Evolutionary conservation across 1,140 invertebrate genomes (phyloP).

Genomic region (Trichonephila clavipes): DNA sequence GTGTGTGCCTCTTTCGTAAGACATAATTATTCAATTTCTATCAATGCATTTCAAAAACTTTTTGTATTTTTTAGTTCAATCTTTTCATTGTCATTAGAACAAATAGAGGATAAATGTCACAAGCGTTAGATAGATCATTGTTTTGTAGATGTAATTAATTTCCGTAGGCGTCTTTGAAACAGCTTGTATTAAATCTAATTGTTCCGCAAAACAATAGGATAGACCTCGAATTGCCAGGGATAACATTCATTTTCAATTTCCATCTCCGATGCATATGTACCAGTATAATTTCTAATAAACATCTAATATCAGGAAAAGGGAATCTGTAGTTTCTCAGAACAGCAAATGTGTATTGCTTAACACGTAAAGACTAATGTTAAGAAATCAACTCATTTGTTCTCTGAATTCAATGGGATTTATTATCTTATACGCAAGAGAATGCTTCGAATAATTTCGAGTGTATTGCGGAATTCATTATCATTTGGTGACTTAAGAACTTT

Average conservation of each 20-base stretch:
- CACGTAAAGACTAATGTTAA: background rate
- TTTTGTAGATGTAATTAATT: background rate
- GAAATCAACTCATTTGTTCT: background rate
- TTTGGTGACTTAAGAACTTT: background rate
- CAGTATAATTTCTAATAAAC: background rate
- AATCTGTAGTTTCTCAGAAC: background rate
- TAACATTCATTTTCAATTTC: background rate
- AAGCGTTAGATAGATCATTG: background rate
- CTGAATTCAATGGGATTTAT: background rate
- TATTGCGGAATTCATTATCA: background rate
- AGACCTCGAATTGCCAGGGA: background rate
- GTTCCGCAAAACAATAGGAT: background rate
- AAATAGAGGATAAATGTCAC: background rate
- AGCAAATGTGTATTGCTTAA: background rate
- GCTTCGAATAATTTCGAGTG: background rate
- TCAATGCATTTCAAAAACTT: no score
- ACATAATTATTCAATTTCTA: no score
- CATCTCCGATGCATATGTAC: background rate
- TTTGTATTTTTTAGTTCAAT: background rate
- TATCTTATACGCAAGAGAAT: background rate
- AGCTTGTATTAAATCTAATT: background rate
- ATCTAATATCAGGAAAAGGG: background rate
- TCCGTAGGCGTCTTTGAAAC: background rate
- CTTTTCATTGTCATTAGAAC: background rate
- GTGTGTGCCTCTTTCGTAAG: no score